A percentile compares a stretch with the other conserved stretches of the same genome.
phyloP scores from a whole-genome alignment of 2,888 invertebrate genomes.

The Smittia sp. region DNA sequence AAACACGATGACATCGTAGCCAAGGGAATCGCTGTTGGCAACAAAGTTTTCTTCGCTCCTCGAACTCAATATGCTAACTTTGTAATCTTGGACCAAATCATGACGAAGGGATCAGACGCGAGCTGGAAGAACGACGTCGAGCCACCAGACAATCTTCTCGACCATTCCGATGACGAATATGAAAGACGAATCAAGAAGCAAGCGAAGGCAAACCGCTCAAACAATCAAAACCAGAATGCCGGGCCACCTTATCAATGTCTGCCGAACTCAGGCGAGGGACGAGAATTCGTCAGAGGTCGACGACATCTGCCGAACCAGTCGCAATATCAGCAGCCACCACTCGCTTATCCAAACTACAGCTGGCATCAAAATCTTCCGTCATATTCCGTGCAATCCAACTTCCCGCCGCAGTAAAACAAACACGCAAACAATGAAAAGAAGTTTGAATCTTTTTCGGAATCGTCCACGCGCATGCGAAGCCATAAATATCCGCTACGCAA shows the following conservation, averaged over 20 bases:
- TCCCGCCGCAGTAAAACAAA: background rate
- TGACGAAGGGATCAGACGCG: slow-evolving; percentile 79
- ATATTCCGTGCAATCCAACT: background rate
- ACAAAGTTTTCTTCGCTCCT: slow-evolving; percentile 80
- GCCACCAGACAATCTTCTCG: slow-evolving; percentile 66
- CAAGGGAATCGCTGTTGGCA: slow-evolving; percentile 64
- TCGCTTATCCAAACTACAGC: slow-evolving; percentile 26
- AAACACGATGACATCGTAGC: slow-evolving; percentile 69
- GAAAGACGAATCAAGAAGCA: slow-evolving; percentile 56
- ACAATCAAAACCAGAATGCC: background rate
- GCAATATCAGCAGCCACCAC: background rate
- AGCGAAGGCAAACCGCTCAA: slow-evolving; percentile 48
- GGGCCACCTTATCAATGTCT: background rate
- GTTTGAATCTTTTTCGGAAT: too few species aligned
- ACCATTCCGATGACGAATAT: slow-evolving; percentile 87
- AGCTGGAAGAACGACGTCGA: slow-evolving; percentile 83
- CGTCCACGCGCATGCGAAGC: too few species aligned
- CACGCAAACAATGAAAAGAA: too few species aligned
- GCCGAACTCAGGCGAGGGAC: background rate
- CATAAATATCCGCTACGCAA: too few species aligned
- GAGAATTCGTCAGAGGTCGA: background rate
- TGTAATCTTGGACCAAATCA: slow-evolving; percentile 70
- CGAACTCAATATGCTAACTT: slow-evolving; percentile 70
- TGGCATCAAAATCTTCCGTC: slow-evolving; percentile 24
- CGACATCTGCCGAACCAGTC: background rate